Conservation (phyloP, 2,113 vertebrate species). For the Aythya baeri region DNA sequence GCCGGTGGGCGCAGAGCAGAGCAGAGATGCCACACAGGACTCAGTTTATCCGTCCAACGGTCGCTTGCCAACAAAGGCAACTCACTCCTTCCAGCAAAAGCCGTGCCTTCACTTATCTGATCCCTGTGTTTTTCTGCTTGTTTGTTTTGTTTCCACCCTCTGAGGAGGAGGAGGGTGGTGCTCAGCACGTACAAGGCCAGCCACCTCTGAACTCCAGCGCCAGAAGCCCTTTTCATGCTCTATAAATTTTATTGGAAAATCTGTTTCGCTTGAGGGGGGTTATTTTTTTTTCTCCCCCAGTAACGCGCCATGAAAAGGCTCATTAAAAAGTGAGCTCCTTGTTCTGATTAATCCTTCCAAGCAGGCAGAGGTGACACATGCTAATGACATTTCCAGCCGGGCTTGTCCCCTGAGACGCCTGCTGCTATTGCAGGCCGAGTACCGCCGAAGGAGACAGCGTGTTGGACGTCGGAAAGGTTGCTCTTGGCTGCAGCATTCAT, state of each 20-base stretch:
- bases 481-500: not conserved
- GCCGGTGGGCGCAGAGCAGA: accelerated
- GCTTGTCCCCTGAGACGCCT: not conserved
- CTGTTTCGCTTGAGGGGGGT: slow-evolving; percentile 26
- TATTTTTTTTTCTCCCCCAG: not conserved
- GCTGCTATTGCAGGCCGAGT: not conserved
- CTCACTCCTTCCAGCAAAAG: not conserved
- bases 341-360: slow-evolving; percentile 56
- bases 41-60: not conserved
- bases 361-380: slow-evolving; percentile 65
- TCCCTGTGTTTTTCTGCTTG: not conserved
- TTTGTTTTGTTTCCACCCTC: slow-evolving; percentile 29
- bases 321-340: slow-evolving; percentile 54
- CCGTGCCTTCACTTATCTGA: not conserved
- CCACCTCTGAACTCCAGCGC: slow-evolving; percentile 20
- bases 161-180: not conserved
- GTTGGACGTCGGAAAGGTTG: not conserved
- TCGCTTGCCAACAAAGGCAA: not conserved
- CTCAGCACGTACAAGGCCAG: not conserved
- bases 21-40: not conserved
- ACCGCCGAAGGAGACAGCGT: not conserved
- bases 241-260: slow-evolving; percentile 79
- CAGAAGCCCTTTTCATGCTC: slow-evolving; percentile 78
- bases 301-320: slow-evolving; percentile 45
- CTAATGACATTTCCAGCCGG: slow-evolving; percentile 80